These are phyloP conservation scores for Marronus borbonicus DNA, from an alignment of 2,888 invertebrate species.

Conservation along the genomic window DNA sequence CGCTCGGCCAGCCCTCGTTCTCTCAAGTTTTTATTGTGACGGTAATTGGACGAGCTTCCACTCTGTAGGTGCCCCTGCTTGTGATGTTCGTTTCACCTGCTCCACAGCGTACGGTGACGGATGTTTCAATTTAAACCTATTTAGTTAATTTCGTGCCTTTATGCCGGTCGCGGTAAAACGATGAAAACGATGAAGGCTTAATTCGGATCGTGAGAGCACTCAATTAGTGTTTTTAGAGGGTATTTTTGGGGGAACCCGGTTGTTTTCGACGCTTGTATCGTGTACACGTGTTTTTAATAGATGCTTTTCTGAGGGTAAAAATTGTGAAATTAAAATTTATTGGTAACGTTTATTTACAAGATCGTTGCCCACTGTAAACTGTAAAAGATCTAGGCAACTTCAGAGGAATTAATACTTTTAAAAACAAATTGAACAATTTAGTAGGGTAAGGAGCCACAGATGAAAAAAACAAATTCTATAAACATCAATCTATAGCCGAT, in stretches of 20 bases:
- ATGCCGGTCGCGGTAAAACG: slow-evolving; percentile 44
- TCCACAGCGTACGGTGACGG: slow-evolving; percentile 55
- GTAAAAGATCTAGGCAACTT: too few relatives aligned
- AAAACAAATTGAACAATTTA: too few relatives aligned
- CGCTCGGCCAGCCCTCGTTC: background rate
- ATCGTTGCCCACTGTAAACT: too few relatives aligned
- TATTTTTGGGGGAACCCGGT: background rate
- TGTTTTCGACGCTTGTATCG: slow-evolving; percentile 11
- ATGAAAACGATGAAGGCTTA: slow-evolving; percentile 40
- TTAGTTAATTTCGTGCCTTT: slow-evolving; percentile 55
- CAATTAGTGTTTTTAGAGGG: slow-evolving; percentile 35
- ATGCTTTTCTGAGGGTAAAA: slow-evolving; percentile 1
- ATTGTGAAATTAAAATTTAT: slow-evolving; percentile 9
- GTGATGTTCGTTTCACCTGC: slow-evolving; percentile 59
- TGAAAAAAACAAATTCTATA: too few relatives aligned
- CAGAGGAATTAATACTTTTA: too few relatives aligned
- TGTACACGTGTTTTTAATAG: slow-evolving; percentile 26
- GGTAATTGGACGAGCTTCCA: slow-evolving; percentile 13
- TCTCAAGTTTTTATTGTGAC: slow-evolving; percentile 24
- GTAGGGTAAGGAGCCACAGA: too few relatives aligned
- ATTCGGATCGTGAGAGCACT: slow-evolving; percentile 43
- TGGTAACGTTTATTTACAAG: background rate
- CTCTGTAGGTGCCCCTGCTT: slow-evolving; percentile 48
- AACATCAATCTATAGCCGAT: too few relatives aligned
- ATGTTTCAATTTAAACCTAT: slow-evolving; percentile 61